Evolutionary conservation across 2,888 invertebrate species (phyloP).

Genomic region (Homarus gammarus): DNA sequence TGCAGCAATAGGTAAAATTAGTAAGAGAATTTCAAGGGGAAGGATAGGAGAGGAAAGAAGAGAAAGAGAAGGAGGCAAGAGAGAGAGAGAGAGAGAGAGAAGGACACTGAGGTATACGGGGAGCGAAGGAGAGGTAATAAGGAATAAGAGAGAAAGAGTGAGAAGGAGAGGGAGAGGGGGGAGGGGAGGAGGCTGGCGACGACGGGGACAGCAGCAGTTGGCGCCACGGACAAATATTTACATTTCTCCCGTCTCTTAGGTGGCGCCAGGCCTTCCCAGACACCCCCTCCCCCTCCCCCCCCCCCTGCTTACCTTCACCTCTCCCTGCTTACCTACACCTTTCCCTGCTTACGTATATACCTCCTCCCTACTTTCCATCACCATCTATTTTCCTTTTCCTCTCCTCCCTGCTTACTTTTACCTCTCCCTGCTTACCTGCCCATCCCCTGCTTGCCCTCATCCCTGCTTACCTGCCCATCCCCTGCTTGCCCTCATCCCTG

Average conservation of each 20-base stretch:
- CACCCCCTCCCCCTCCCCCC: background rate
- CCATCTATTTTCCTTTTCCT: background rate
- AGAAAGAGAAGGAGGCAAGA: background rate
- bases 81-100: background rate
- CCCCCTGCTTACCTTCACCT: background rate
- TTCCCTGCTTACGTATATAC: background rate
- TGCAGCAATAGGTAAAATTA: too few relatives aligned
- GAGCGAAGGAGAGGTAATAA: background rate
- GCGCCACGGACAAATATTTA: slow-evolving; percentile 56
- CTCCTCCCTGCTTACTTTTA: background rate
- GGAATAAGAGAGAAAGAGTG: background rate
- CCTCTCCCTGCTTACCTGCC: too few relatives aligned
- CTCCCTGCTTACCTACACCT: background rate
- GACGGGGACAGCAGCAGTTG: slow-evolving; percentile 44
- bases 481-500: too few relatives aligned
- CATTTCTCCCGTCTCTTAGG: slow-evolving; percentile 43
- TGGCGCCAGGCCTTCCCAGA: slow-evolving; percentile 46
- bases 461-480: too few relatives aligned
- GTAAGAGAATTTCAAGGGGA: too few relatives aligned
- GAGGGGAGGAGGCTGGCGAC: slow-evolving; percentile 22
- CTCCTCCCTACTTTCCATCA: background rate
- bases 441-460: background rate
- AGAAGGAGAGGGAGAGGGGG: background rate
- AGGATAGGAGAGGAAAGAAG: background rate
- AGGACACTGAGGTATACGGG: background rate